phyloP scores from a whole-genome alignment of 2,888 invertebrate species.

The Lasioglossum vierecki region DNA sequence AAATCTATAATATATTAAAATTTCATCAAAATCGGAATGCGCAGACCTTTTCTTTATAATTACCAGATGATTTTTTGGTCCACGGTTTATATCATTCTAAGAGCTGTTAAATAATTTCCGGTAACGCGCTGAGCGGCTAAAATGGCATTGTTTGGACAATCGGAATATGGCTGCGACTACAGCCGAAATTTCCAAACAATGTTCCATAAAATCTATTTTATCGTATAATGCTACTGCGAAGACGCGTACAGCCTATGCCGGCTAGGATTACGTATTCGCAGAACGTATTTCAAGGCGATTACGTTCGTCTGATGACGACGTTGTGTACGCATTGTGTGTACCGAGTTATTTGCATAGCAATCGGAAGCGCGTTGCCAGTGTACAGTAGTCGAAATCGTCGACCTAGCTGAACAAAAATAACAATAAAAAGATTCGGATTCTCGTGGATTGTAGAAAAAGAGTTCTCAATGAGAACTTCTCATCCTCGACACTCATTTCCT shows the following conservation, averaged over 20 bases:
- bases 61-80: too few relatives aligned
- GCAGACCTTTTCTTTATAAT: too few relatives aligned
- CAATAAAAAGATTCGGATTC: neutral
- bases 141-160: neutral
- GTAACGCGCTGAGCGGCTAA: neutral
- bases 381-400: neutral
- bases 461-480: neutral
- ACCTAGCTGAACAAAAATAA: neutral
- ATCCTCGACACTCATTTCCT: neutral
- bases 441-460: neutral
- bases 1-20: too few relatives aligned
- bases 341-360: constrained; percentile 55
- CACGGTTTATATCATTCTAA: too few relatives aligned
- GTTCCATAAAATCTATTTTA: neutral
- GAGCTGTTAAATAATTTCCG: too few relatives aligned
- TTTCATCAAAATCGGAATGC: too few relatives aligned
- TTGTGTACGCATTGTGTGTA: constrained; percentile 26
- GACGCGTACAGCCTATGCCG: neutral
- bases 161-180: neutral
- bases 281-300: constrained; percentile 63
- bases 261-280: constrained; percentile 55
- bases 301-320: constrained; percentile 63
- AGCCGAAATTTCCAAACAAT: neutral
- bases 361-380: constrained; percentile 36
- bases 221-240: neutral